phyloP scores from a whole-genome alignment of 1,140 invertebrate species.

The Tigriopus japonicus region DNA sequence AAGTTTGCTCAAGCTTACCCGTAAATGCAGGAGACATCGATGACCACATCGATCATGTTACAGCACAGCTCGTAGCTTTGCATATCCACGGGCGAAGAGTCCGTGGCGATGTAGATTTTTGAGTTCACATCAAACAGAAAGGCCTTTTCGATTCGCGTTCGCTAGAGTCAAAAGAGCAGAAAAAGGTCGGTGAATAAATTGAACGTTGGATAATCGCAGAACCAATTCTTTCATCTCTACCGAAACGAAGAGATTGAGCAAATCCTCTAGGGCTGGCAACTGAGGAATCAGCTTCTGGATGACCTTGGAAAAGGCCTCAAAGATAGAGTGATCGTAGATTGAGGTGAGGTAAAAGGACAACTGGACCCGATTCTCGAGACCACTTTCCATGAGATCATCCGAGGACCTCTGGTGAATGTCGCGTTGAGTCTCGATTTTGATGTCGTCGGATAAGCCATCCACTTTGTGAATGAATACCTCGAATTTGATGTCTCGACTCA shows the following conservation, averaged over 20 bases:
- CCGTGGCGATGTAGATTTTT: slow-evolving; percentile 98
- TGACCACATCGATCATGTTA: slow-evolving; percentile 99
- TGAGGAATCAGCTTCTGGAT: slow-evolving; percentile 98
- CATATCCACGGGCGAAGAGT: slow-evolving; percentile 98
- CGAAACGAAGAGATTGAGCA: slow-evolving; percentile 96
- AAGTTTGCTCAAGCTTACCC: slow-evolving; percentile 39
- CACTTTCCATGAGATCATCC: slow-evolving; percentile 77
- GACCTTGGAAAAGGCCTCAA: slow-evolving; percentile 99
- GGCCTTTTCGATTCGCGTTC: slow-evolving; percentile 44
- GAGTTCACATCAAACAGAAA: slow-evolving; percentile 46
- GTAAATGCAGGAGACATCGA: slow-evolving; percentile 97
- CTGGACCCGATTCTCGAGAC: slow-evolving; percentile 46
- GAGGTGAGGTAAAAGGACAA: slow-evolving; percentile 92
- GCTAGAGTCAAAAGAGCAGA: too few relatives aligned
- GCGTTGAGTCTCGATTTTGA: slow-evolving; percentile 93
- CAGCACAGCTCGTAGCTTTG: slow-evolving; percentile 97
- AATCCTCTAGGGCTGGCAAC: slow-evolving; percentile 85
- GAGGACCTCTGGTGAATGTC: slow-evolving; percentile 93
- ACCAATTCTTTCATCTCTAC: slow-evolving; percentile 22
- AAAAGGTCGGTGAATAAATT: slow-evolving; percentile 21
- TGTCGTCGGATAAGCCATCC: slow-evolving; percentile 93
- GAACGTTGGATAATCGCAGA: too few relatives aligned
- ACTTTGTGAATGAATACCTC: slow-evolving; percentile 98
- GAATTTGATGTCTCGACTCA: slow-evolving; percentile 91
- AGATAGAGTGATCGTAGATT: slow-evolving; percentile 99